phyloP scores from a whole-genome alignment of 2,113 vertebrate genomes.

The Microtus ochrogaster region DNA sequence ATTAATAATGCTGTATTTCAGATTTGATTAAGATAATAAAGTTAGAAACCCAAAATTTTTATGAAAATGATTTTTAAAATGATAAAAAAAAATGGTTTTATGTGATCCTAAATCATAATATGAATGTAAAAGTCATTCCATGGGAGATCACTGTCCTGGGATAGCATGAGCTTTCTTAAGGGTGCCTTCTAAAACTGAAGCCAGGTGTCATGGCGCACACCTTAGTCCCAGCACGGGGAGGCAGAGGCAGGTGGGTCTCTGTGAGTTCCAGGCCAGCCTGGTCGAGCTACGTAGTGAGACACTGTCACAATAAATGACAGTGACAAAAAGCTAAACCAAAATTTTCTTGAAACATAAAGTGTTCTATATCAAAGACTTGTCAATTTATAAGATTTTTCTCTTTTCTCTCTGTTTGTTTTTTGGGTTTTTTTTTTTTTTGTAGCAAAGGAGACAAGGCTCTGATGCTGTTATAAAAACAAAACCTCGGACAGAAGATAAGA shows the following conservation, averaged over 20 bases:
- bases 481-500: slow-evolving; percentile 83
- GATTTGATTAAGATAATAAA: slow-evolving; percentile 35
- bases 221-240: neutral
- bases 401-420: neutral
- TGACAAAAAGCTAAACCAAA: neutral
- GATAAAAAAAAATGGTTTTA: neutral
- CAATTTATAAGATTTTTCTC: slow-evolving; percentile 59
- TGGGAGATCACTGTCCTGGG: neutral
- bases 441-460: slow-evolving; percentile 86
- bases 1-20: slow-evolving; percentile 46
- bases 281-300: neutral
- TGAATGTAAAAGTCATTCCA: neutral
- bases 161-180: neutral
- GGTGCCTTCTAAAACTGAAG: slow-evolving; percentile 46
- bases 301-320: neutral
- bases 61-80: slow-evolving; percentile 23
- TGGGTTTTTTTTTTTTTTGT: neutral
- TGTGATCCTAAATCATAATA: slow-evolving; percentile 24
- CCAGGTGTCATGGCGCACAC: neutral
- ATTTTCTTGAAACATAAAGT: slow-evolving; percentile 46
- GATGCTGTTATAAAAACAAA: slow-evolving; percentile 85
- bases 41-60: neutral
- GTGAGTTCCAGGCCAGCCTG: neutral
- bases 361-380: slow-evolving; percentile 50
- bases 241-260: neutral